These are phyloP conservation scores for Calliphora vomitoria DNA, from an alignment of 2,888 invertebrate species.

Conservation along the genomic window DNA sequence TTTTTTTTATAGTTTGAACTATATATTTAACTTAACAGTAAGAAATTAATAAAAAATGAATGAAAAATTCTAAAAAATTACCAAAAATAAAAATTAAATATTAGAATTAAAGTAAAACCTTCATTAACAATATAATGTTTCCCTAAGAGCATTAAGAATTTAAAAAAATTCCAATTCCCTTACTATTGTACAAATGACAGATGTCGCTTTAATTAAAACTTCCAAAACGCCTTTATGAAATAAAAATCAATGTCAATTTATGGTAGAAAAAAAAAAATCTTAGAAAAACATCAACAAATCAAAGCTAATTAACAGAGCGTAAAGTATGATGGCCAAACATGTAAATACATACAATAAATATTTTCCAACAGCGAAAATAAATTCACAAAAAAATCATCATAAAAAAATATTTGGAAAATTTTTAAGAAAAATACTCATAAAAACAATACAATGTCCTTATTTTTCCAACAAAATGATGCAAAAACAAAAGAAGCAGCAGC, in stretches of 20 bases:
- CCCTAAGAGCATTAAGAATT: slow-evolving; percentile 55
- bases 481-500: slow-evolving; percentile 34
- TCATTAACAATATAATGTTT: slow-evolving; percentile 33
- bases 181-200: slow-evolving; percentile 56
- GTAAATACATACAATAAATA: slow-evolving; percentile 49
- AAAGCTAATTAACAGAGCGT: slow-evolving; percentile 76
- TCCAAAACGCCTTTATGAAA: slow-evolving; percentile 71
- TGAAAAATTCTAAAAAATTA: too few relatives aligned
- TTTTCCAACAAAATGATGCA: slow-evolving; percentile 41
- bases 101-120: slow-evolving; percentile 2
- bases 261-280: slow-evolving; percentile 36
- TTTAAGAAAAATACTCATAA: slow-evolving; percentile 61
- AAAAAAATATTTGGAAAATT: slow-evolving; percentile 62
- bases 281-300: slow-evolving; percentile 73
- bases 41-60: too few relatives aligned
- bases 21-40: too few relatives aligned
- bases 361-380: slow-evolving; percentile 44
- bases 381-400: slow-evolving; percentile 49
- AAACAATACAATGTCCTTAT: slow-evolving; percentile 53
- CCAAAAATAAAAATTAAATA: background rate
- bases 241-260: slow-evolving; percentile 73
- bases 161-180: slow-evolving; percentile 14
- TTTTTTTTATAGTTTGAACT: too few relatives aligned
- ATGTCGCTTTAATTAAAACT: slow-evolving; percentile 74
- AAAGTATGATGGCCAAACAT: slow-evolving; percentile 72